These are phyloP conservation scores for Proctacanthus coquilletti DNA, from an alignment of 1,140 invertebrate genomes.

Conservation along the genomic window DNA sequence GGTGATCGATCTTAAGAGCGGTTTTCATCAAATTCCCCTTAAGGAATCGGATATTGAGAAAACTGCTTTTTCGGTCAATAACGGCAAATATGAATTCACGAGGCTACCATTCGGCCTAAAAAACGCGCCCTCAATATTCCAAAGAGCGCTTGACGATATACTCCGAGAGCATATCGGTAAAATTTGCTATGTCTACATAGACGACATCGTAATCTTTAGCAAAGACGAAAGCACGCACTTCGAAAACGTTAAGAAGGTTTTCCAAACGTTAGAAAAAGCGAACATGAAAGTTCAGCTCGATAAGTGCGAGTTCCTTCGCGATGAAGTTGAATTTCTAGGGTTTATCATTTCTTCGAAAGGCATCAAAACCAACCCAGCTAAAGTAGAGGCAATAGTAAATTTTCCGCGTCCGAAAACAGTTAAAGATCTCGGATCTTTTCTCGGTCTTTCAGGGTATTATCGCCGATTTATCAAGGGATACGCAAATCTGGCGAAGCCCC, in stretches of 20 bases:
- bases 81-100: constrained; percentile 7
- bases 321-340: constrained; percentile 12
- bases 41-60: constrained; percentile 7
- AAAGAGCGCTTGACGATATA: constrained; percentile 13
- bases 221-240: constrained; percentile 14
- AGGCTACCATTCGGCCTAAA: constrained; percentile 20
- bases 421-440: constrained; percentile 11
- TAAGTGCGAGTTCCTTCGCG: constrained; percentile 12
- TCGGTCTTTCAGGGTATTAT: constrained; percentile 14
- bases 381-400: constrained; percentile 12
- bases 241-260: constrained; percentile 17
- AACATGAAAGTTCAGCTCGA: constrained; percentile 11
- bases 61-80: constrained; percentile 11
- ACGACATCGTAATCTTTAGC: constrained; percentile 15
- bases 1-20: constrained; percentile 12
- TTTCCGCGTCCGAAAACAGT: constrained; percentile 9
- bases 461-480: constrained; percentile 13
- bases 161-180: constrained; percentile 10
- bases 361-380: constrained; percentile 14
- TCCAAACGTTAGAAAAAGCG: constrained; percentile 14
- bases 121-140: constrained; percentile 17
- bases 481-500: constrained; percentile 13
- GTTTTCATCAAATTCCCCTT: constrained; percentile 14
- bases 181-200: constrained; percentile 11
- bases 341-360: constrained; percentile 13